Evolutionary conservation across 2,113 vertebrate species (phyloP), one percentile per base, ranked within the genome.

Genomic region (Blennius ocellaris): DNA sequence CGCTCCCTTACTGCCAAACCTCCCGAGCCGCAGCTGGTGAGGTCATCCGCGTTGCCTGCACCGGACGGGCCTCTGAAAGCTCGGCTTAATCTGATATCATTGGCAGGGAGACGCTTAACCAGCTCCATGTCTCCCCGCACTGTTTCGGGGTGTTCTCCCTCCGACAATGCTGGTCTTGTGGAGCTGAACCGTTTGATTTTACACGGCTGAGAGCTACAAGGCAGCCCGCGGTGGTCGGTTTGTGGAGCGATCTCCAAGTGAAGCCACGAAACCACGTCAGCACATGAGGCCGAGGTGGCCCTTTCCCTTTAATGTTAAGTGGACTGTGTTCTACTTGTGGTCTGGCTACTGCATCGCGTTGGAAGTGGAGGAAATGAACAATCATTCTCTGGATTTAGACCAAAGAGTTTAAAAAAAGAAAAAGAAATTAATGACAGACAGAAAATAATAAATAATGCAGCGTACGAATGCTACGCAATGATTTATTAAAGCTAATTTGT

Each of bases 11-110:
- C 60, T 81, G 82, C 86, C 83, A 88, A 87, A 69, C 78, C 78
- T 44, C 69, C 85, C 62, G 14, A 86, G 65, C 87, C 84, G 8
- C 84, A 86, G 72, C 53, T 66, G 75, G 70, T 88, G 86, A 89
- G 80, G 79, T 90, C 84, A 88, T 87, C 50, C 51, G 4, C 45
- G 60, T 10, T 68, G 74, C 60, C 39, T 56, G 73, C 44, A 69
- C 66, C 21, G 57, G 62, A 73, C 68, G 48, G 71, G 65, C 44
- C 60, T 30, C 78, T 49, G 62, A 77, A 75, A 84, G 80, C 77
- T 40, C 61, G 1, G 47, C 73, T 84, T 41, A 50, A 85, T 85
- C 72, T 85, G 63, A 87, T 74, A 73, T 70, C 69, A 56, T 62
- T 79, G 82, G 77, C 79, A 76, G 16, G 21, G 56, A 58, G 41